These are phyloP conservation scores for Chaetophractus vellerosus DNA, from an alignment of 2,797 vertebrate species.

Conservation along the genomic window DNA sequence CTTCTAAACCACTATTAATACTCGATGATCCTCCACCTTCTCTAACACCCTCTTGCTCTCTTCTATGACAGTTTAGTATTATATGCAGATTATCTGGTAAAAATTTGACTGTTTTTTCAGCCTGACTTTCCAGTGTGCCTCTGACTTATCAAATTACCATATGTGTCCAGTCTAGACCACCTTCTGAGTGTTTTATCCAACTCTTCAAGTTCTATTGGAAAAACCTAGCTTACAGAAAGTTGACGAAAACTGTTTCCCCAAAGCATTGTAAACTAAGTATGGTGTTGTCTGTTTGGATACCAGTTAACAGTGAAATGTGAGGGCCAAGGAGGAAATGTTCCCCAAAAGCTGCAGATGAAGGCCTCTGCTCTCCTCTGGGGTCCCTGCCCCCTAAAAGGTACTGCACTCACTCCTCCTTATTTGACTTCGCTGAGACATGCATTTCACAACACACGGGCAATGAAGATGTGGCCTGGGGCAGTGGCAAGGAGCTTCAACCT, in stretches of 20 bases:
- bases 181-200: neutral
- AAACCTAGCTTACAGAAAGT: neutral
- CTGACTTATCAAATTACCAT: neutral
- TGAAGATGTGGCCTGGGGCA: neutral
- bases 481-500: neutral
- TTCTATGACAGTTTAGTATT: neutral
- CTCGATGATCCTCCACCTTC: neutral
- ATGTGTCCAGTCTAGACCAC: too few relatives aligned
- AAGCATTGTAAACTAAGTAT: neutral
- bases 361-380: neutral
- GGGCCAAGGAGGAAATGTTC: neutral
- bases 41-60: neutral
- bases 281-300: neutral
- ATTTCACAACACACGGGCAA: neutral
- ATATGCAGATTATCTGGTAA: neutral
- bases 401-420: neutral
- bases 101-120: neutral
- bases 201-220: neutral
- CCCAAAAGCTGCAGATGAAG: neutral
- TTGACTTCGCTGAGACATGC: neutral
- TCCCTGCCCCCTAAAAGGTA: neutral
- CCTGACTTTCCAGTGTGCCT: too few relatives aligned
- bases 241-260: neutral
- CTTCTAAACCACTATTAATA: too few relatives aligned
- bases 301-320: neutral